These are phyloP conservation scores for Meleagris gallopavo DNA, from an alignment of 2,113 vertebrate genomes.

Conservation along the genomic window DNA sequence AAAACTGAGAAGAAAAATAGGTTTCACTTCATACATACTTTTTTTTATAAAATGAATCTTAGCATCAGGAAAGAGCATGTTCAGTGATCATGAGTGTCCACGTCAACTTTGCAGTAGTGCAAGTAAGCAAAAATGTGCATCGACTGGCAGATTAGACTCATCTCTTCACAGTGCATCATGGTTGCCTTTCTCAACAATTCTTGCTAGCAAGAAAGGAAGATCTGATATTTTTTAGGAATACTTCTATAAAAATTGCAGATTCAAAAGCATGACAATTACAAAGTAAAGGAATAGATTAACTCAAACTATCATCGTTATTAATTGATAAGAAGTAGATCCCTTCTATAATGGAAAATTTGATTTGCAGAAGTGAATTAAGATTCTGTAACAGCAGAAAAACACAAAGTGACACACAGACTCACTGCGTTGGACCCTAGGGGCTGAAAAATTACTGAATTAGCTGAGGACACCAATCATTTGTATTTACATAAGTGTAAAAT, in stretches of 20 bases:
- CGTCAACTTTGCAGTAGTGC: neutral
- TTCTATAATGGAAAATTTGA: neutral
- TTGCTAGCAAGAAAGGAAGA: accelerated
- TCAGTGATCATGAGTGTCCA: neutral
- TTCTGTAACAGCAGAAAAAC: neutral
- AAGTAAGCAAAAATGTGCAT: neutral
- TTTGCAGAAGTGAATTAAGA: neutral
- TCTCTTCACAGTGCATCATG: too few species aligned
- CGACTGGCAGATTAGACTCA: accelerated
- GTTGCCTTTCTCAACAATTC: neutral
- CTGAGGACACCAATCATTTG: neutral
- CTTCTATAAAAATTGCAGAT: neutral
- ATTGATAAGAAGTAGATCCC: neutral
- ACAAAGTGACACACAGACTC: neutral
- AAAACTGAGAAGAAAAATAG: neutral
- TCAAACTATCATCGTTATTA: neutral
- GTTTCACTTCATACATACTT: neutral
- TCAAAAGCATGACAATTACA: neutral
- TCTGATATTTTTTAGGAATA: neutral
- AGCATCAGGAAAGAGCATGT: neutral
- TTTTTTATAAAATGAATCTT: neutral
- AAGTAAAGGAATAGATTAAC: neutral
- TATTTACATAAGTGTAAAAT: neutral
- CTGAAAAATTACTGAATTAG: neutral
- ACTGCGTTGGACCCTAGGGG: neutral